Evolutionary conservation across 2,888 invertebrate genomes (phyloP).

Genomic region (Troglohyphantes excavatus): DNA sequence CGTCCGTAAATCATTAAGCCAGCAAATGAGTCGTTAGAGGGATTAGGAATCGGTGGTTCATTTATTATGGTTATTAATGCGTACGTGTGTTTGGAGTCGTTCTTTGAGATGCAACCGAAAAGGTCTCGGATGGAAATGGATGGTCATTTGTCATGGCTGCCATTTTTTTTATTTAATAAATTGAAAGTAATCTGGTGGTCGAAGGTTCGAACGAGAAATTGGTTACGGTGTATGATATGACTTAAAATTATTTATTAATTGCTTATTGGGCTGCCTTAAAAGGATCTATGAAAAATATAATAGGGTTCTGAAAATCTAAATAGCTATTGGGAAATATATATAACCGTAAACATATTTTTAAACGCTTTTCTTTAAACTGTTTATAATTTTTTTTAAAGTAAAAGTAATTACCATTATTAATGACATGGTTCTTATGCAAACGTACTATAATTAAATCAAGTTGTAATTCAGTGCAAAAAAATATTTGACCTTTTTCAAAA

Average conservation of each 20-base stretch:
- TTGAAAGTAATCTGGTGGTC: not conserved
- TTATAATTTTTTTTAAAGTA: no score
- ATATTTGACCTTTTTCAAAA: no score
- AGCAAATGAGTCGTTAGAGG: constrained; percentile 64
- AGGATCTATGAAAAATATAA: no score
- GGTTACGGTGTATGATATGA: not conserved
- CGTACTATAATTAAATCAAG: no score
- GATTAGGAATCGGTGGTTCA: constrained; percentile 36
- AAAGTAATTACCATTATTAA: no score
- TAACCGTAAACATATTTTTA: no score
- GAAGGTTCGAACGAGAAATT: not conserved
- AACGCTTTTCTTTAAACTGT: no score
- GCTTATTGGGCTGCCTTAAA: not conserved
- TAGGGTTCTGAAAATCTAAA: no score
- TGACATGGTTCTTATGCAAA: no score
- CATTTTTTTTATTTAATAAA: not conserved
- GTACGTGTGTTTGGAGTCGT: not conserved
- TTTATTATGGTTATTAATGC: constrained; percentile 12
- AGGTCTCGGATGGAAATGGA: not conserved
- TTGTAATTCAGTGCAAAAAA: no score
- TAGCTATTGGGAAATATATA: no score
- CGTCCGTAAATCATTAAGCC: constrained; percentile 65
- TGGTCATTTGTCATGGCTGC: not conserved
- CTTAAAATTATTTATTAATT: not conserved
- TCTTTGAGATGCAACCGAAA: not conserved